phyloP scores from a whole-genome alignment of 2,888 invertebrate genomes.

The Netelia fuscicornis region DNA sequence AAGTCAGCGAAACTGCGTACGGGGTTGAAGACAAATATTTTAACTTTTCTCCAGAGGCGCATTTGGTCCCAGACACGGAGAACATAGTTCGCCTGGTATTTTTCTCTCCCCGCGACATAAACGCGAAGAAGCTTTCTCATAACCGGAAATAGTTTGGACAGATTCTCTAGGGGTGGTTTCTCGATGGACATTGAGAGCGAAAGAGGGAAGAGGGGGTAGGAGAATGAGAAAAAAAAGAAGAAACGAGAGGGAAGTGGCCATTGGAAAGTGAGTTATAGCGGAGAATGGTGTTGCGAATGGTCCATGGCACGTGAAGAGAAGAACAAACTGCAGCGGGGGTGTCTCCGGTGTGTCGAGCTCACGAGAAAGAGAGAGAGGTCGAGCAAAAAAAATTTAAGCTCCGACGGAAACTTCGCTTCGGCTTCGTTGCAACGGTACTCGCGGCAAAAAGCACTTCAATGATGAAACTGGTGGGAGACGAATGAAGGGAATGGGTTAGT shows the following conservation, averaged over 20 bases:
- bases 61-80: slow-evolving; percentile 7
- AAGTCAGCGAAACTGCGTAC: slow-evolving; percentile 17
- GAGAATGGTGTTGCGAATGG: slow-evolving; percentile 44
- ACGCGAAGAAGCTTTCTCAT: slow-evolving; percentile 43
- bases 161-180: slow-evolving; percentile 27
- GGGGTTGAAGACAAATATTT: slow-evolving; percentile 50
- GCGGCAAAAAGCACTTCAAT: slow-evolving; percentile 39
- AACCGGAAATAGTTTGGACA: slow-evolving; percentile 59
- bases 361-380: background rate
- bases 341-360: background rate
- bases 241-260: slow-evolving; percentile 5
- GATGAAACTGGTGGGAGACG: slow-evolving; percentile 8
- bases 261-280: slow-evolving; percentile 40
- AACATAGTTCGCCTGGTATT: background rate
- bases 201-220: background rate
- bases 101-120: slow-evolving; percentile 9
- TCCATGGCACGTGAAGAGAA: slow-evolving; percentile 46
- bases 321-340: slow-evolving; percentile 48
- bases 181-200: slow-evolving; percentile 9
- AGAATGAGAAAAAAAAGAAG: background rate
- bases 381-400: slow-evolving; percentile 51
- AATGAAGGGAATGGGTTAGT: background rate
- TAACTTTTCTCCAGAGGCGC: slow-evolving; percentile 41
- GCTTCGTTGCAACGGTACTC: slow-evolving; percentile 39
- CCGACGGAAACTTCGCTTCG: slow-evolving; percentile 49